Conservation (phyloP, 1,140 invertebrate species). For the Microplitis demolitor region DNA sequence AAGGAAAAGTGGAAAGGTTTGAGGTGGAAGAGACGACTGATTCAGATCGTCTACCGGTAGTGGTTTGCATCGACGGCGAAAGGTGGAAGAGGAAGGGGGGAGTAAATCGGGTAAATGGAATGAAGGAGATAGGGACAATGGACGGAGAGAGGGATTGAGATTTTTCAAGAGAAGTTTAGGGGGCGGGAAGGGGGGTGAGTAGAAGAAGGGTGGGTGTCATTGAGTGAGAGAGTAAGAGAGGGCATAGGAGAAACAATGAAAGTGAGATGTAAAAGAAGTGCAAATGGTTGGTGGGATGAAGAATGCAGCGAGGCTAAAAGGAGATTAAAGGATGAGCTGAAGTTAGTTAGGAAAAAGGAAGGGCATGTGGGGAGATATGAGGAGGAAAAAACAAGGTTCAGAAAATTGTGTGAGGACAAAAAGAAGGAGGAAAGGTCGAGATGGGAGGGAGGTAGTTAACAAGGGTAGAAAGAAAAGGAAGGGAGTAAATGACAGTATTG, state of each 20-base stretch:
- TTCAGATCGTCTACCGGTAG: background rate
- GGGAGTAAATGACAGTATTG: background rate
- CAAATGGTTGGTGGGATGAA: background rate
- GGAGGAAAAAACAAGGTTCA: background rate
- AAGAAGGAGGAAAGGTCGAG: background rate
- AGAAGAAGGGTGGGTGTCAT: too few relatives aligned
- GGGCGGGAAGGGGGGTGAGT: background rate
- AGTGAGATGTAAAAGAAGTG: background rate
- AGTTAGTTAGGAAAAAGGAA: background rate
- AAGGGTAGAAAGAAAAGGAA: background rate
- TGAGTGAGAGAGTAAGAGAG: background rate
- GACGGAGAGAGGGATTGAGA: too few relatives aligned
- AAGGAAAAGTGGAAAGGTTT: background rate
- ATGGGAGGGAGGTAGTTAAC: constrained; percentile 12
- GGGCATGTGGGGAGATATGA: background rate
- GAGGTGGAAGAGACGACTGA: background rate
- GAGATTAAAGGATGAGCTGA: background rate
- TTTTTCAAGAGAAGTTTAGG: too few relatives aligned
- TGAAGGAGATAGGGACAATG: too few relatives aligned
- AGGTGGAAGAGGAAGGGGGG: too few relatives aligned
- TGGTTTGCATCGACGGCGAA: too few relatives aligned
- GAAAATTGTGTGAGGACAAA: background rate
- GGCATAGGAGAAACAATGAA: background rate
- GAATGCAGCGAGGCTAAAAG: constrained; percentile 3
- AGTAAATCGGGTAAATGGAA: too few relatives aligned